phyloP scores from a whole-genome alignment of 2,888 invertebrate genomes.

The Lobophora halterata region DNA sequence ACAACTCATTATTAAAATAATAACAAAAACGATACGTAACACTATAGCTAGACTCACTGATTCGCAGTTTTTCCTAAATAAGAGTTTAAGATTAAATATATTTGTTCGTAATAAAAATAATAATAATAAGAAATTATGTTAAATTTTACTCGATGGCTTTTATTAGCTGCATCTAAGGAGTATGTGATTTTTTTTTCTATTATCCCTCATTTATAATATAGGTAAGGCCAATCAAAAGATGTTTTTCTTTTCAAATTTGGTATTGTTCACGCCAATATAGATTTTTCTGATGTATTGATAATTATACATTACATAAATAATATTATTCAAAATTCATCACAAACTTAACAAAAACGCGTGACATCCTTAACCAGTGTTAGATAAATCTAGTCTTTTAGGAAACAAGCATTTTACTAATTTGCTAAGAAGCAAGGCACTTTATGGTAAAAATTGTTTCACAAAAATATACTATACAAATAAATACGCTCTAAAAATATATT shows the following conservation, averaged over 20 bases:
- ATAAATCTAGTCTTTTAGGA: slow-evolving; percentile 38
- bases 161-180: slow-evolving; percentile 9
- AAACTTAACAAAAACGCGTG: slow-evolving; percentile 59
- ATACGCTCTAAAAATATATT: slow-evolving; percentile 66
- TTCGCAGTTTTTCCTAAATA: slow-evolving; percentile 38
- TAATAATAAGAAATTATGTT: slow-evolving; percentile 2
- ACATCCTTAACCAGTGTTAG: slow-evolving; percentile 60
- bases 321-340: slow-evolving; percentile 52
- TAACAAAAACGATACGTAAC: slow-evolving; percentile 40
- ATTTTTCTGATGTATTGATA: slow-evolving; percentile 10
- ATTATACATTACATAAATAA: slow-evolving; percentile 3
- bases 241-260: too few relatives aligned
- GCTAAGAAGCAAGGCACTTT: slow-evolving; percentile 59
- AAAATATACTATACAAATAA: slow-evolving; percentile 31
- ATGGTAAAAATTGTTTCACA: slow-evolving; percentile 43
- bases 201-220: too few relatives aligned
- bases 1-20: slow-evolving; percentile 40
- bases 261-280: slow-evolving; percentile 1
- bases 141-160: background rate
- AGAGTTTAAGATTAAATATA: slow-evolving; percentile 21
- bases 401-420: slow-evolving; percentile 38
- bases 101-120: slow-evolving; percentile 39
- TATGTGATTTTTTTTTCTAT: too few relatives aligned
- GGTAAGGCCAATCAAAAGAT: too few relatives aligned
- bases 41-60: slow-evolving; percentile 39